Evolutionary conservation across 2,888 invertebrate species (phyloP), one percentile per base, ranked within the genome.

Genomic region (Lymantria dispar): DNA sequence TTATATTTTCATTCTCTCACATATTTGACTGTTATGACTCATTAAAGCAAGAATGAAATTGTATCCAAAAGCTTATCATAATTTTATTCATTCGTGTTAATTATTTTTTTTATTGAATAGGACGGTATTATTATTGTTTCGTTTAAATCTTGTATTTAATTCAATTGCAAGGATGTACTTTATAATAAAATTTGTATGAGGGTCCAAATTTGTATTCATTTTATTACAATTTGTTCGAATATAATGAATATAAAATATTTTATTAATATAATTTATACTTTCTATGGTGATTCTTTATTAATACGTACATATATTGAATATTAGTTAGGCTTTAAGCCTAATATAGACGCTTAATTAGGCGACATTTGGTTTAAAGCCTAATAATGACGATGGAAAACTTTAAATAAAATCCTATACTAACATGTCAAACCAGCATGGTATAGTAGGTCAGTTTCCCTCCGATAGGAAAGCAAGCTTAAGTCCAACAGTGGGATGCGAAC

Each of bases 1-100:
- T 11, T 43, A 45, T 46, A 47, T 50, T 54, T 60, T 50, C n/a
- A 54, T 49, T 53, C 13, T 38, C 10, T 12, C 1, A 15, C 38
- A 22, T 38, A 45, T 31, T 8, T 47, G 40, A 52, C 43, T 42
- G 12, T 45, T 40, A 52, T 33, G 31, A 40, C n/a, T 48, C 43
- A 48, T 47, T 45, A 40, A 22, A 8, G 1, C 30, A 30, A 47
- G 40, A 15, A 47, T 13, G 22, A 31, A 39, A 47, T 14, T 12
- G 39, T 12, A 50, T 41, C 43, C 37, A 49, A 56, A 50, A 40
- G 45, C 36, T 47, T 39, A 45, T 51, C 52, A 45, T 46, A 14
- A 56, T 52, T 45, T 46, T 37, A 46, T 45, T 31, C 11, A 22
- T 41, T 39, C 29, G 31, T 31, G 33, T 41, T 50, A 33, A 44